Conservation (phyloP, 2,113 vertebrate genomes). For the Malurus melanocephalus region DNA sequence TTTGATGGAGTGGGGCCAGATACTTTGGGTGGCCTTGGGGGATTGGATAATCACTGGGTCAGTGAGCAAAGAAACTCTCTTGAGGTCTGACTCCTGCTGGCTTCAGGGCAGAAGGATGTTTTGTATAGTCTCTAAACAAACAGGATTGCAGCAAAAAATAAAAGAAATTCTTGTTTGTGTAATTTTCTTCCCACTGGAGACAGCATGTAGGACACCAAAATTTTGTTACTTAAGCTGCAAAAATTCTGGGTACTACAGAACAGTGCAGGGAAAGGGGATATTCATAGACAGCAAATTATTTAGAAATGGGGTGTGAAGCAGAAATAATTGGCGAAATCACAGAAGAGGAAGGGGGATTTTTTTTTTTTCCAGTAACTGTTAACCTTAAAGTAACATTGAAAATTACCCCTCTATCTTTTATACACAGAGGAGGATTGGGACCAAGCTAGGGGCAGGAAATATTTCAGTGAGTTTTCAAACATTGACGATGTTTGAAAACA, state of each 20-base stretch:
- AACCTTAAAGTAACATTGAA: not conserved
- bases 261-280: not conserved
- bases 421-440: not conserved
- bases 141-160: not conserved
- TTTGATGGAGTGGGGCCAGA: accelerated
- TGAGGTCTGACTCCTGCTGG: not conserved
- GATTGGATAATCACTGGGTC: not conserved
- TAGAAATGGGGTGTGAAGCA: conserved; percentile 13
- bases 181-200: not conserved
- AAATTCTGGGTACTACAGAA: not conserved
- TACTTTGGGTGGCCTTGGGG: not conserved
- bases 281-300: conserved; percentile 1
- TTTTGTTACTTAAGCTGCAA: not conserved
- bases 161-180: not conserved
- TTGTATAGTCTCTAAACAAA: not conserved
- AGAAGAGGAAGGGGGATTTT: not conserved
- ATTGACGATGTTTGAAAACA: no score
- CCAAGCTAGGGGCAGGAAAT: not conserved
- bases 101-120: not conserved
- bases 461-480: not conserved
- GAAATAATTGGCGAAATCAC: conserved; percentile 20
- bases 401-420: not conserved
- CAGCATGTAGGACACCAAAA: not conserved
- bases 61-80: not conserved
- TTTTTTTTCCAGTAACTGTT: not conserved